Evolutionary conservation across 2,888 invertebrate genomes (phyloP), one percentile per base, ranked within the genome.

Genomic region (Lumbricus terrestris): DNA sequence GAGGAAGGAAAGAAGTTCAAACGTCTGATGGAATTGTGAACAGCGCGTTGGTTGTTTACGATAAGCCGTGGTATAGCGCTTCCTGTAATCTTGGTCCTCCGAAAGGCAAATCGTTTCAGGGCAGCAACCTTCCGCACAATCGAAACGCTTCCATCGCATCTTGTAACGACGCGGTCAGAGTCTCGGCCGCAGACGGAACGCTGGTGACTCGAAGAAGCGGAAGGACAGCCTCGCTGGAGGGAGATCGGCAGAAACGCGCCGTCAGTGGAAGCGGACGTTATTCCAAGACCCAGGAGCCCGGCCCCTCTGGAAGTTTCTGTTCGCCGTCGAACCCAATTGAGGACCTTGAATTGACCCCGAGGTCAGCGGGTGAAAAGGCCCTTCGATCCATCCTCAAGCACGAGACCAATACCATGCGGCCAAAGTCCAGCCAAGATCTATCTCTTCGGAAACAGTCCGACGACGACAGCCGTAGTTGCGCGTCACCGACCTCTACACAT

Each of bases 321-420:
- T n/a, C 69, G 29, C n/a, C 69, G 69, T 69, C 69, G 5, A n/a
- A 11, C 8, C 16, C 69, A 69, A 69, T 11, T 16, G n/a, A 11
- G 29, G 29, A 69, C 69, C 69, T 0, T 8, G n/a, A 3, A 69
- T 13, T 11, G 69, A n/a, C 69, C 69, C 69, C 69, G n/a, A 29
- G 69, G n/a, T n/a, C 69, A n/a, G 8, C 29, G 29, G 69, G n/a
- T n/a, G n/a, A n/a, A 69, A 69, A 69, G 11, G 0, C 69, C 15
- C 85, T 34, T 37, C 85, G 85, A 85, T 85, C 85, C 85, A 85
- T 85, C 85, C 34, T 85, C 23, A 85, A 85, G 34, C 83, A 83
- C 34, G 83, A 35, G 5, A 83, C 34, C 83, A 83, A n/a, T 83
- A 16, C 83, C 13, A n/a, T n/a, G n/a, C 83, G 34, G 83, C 85